Evolutionary conservation across 2,113 vertebrate species (phyloP), one percentile per base, ranked within the genome.

Genomic region (Istiophorus platypterus): DNA sequence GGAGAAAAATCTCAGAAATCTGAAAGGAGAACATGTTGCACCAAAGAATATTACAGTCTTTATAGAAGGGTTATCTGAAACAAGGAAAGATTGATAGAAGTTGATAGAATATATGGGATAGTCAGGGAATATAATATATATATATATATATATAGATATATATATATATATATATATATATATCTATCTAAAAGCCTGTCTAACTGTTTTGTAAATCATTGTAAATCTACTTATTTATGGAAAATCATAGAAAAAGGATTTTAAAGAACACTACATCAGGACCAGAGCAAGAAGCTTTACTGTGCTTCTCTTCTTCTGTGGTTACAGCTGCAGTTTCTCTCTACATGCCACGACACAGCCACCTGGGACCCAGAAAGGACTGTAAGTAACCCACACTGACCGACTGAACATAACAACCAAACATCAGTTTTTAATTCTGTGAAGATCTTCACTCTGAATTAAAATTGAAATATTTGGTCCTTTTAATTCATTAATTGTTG

Each of bases 321-420:
- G 66, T 91, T 85, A 31, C 91, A 94, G 93, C 90, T 37, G 82
- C 94, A 34, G 89, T 92, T 79, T 92, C 92, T 81, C 89, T 94
- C 42, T 95, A 92, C 81, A 67, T 84, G 0, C 89, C 92, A 13
- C 90, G 93, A 29, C 95, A 95, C 80, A 17, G 82, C 70, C 94
- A 91, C 49, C 94, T 96, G 3, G 93, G 93, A 65, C 5, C 81
- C 78, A 92, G 95, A 58, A 96, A 95, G 82, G 95, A 96, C 89
- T 96, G 95, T 95, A 88, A 95, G 95, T 92, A 49, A 62, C 27
- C 1, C 15, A 56, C 8, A 24, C 39, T 61, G 52, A 62, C 74
- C 18, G 5, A 73, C 13, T 31, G 26, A 41, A 69, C 64, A 39
- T 18, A 51, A 74, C 39, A 52, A 26, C 6, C 26, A 29, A 14